Evolutionary conservation across 2,113 vertebrate species (phyloP).

Genomic region (Chaetura pelagica): DNA sequence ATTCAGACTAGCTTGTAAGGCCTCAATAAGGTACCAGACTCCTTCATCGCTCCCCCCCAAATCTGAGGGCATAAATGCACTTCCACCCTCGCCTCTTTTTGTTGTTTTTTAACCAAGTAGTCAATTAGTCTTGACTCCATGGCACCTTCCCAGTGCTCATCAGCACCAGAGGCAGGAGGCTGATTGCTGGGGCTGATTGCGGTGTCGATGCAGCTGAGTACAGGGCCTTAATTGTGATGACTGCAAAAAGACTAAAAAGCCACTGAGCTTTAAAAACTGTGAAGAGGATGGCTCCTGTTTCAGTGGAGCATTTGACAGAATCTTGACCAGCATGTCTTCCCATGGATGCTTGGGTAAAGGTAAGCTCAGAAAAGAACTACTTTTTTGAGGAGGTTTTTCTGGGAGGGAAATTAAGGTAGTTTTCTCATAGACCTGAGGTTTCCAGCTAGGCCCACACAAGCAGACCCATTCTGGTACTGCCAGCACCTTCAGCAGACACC

Average conservation of each 20-base stretch:
- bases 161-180: background rate
- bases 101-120: background rate
- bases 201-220: background rate
- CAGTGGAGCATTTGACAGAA: background rate
- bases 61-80: background rate
- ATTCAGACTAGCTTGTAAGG: background rate
- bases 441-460: background rate
- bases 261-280: background rate
- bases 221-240: background rate
- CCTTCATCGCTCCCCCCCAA: background rate
- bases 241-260: background rate
- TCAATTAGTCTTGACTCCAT: background rate
- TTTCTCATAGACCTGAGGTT: background rate
- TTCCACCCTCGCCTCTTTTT: background rate
- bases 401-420: background rate
- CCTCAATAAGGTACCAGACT: background rate
- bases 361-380: background rate
- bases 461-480: background rate
- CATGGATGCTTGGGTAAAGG: background rate
- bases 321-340: background rate
- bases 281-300: fast-evolving
- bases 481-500: background rate
- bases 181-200: constrained; percentile 62
- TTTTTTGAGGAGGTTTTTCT: background rate
- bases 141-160: background rate